A percentile compares a stretch with the other conserved stretches of the same genome.
Evolutionary conservation across 2,797 vertebrate genomes (phyloP).

Genomic region (Leucoraja ocellata): DNA sequence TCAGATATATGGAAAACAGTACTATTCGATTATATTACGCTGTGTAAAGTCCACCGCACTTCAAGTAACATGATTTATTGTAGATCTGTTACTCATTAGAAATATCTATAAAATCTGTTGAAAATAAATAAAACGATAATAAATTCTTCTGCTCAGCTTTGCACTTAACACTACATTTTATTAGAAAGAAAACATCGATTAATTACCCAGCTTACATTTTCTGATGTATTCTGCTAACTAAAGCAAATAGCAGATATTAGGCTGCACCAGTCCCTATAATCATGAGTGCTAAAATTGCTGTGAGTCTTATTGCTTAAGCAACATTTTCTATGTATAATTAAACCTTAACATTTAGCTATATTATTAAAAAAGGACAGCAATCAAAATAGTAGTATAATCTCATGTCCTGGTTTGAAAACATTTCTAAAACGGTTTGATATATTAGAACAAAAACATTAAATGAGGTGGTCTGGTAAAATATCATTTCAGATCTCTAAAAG

Average conservation of each 20-base stretch:
- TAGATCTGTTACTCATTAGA: background rate
- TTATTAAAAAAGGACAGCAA: background rate
- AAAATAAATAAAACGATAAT: background rate
- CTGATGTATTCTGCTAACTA: background rate
- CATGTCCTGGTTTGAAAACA: background rate
- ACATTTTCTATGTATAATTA: background rate
- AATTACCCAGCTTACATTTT: background rate
- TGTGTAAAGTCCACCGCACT: background rate
- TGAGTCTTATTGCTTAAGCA: background rate
- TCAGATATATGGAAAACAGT: background rate
- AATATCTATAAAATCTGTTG: background rate
- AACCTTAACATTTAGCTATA: background rate
- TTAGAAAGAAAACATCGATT: background rate
- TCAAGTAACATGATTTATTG: slow-evolving; percentile 4
- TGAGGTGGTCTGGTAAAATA: background rate
- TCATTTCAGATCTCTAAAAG: background rate
- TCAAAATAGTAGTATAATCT: background rate
- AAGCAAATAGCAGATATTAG: background rate
- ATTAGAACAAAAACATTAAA: background rate
- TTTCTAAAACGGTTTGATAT: background rate
- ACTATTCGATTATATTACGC: background rate
- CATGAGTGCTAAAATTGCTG: background rate
- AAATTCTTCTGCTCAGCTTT: background rate
- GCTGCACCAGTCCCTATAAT: background rate
- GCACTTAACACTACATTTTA: background rate